Evolutionary conservation across 2,113 vertebrate genomes (phyloP), one percentile per base, ranked within the genome.

Genomic region (Anhinga rufa): DNA sequence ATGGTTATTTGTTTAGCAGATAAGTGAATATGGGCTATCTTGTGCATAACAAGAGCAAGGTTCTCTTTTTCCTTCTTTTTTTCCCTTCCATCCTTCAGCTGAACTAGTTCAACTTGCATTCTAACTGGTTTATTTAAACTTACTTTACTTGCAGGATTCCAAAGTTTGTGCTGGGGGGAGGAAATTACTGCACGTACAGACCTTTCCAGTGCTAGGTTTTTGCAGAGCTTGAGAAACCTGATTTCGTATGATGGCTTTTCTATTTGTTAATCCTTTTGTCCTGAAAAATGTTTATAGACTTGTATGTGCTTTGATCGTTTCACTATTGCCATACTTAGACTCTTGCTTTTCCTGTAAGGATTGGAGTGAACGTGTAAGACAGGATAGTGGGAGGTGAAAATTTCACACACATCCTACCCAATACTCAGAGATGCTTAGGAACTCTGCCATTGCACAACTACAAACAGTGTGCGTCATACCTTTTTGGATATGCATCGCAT

Each of bases 321-420:
- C 44, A 32, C 22, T 94, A n/a, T 82, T 92, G 58, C 93, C 78
- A 52, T 92, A 77, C 49, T 93, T 93, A 88, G 71, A 54, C 26
- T 87, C n/a, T n/a, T 92, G 80, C 78, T 96, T 97, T 95, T 95
- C 77, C 90, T 95, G 55, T 66, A 82, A 78, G 80, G 52, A 62
- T 38, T 72, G 60, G 25, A 94, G 58, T 58, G 77, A 95, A 95
- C 0, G 86, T 96, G 95, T 95, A 96, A 95, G 95, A 96, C 94
- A 95, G 89, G 84, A 77, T 86, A 57, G 96, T 95, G 62, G 88
- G 96, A 97, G 88, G 92, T 87, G 88, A 89, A 71, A 89, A 95
- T 94, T 96, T 93, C 93, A 90, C 88, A 92, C 82, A 22, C 66
- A 42, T 86, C 96, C 96, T 83, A 97, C 94, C 40, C 61, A 20